Evolutionary conservation across 2,888 invertebrate genomes (phyloP), one percentile per base, ranked within the genome.

Genomic region (Melieria crassipennis): DNA sequence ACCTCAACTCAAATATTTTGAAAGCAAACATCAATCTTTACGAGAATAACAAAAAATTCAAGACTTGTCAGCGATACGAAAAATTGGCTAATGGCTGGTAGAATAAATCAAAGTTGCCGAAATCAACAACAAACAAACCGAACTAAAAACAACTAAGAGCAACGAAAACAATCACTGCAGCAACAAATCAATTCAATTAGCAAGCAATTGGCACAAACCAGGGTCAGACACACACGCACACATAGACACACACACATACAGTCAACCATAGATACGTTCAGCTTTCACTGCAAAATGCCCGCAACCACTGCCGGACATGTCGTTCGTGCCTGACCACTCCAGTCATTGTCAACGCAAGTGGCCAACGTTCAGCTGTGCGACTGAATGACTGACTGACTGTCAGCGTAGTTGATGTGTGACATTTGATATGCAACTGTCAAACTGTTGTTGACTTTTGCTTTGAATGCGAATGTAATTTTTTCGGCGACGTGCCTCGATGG

Each of bases 171-270:
- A 7, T 52, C 45, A 7, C 47, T 48, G 46, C 0, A n/a, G 10
- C 57, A 65, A 64, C 48, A 67, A 67, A 61, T 67, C 67, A 67
- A 67, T 60, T 67, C 67, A 67, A 67, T 67, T 67, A 67, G 67
- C 60, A 67, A 67, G 60, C 67, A 67, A 61, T 67, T 67, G 61
- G 60, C 67, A 67, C 67, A 67, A 60, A 67, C 30, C 67, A 58
- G 60, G 11, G n/a, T n/a, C 52, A 52, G 9, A 4, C 52, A 50
- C 30, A 30, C 30, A 30, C 30, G 2, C 30, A 30, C 30, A 30
- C 30, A 30, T 2, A 30, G 3, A 10, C 2, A 50, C 0, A 50
- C 3, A 50, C 50, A 50, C 2, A 50, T 10, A 50, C 50, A 50
- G 7, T 50, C 50, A 52, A 5, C n/a, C 13, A 13, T 10, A 5